phyloP scores from a whole-genome alignment of 2,888 invertebrate genomes.

The Tetragonisca angustula region DNA sequence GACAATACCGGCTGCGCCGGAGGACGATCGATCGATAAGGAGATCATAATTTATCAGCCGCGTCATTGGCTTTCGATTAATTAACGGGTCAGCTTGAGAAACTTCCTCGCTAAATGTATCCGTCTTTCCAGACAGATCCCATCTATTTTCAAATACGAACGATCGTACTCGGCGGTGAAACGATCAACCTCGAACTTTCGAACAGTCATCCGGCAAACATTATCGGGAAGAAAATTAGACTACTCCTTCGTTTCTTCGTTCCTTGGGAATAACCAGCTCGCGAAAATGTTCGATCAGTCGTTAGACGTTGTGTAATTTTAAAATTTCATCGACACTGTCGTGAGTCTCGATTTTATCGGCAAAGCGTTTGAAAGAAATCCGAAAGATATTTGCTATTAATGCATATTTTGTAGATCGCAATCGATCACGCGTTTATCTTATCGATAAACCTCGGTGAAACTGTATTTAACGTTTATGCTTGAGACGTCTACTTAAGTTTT shows the following conservation, averaged over 20 bases:
- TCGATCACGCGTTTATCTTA: neutral
- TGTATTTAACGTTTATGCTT: no score
- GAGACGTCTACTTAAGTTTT: no score
- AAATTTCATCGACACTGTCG: neutral
- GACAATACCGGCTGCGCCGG: neutral
- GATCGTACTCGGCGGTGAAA: neutral
- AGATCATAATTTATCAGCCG: slow-evolving; percentile 52
- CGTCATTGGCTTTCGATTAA: slow-evolving; percentile 54
- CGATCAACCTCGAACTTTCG: neutral
- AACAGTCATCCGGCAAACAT: neutral
- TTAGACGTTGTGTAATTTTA: neutral
- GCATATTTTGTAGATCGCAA: neutral
- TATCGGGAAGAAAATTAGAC: neutral
- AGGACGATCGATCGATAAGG: slow-evolving; percentile 25
- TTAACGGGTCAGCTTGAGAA: slow-evolving; percentile 29
- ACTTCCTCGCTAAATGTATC: slow-evolving; percentile 5
- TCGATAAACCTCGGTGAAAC: no score
- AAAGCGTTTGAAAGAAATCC: neutral
- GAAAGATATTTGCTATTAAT: neutral
- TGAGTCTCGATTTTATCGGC: neutral
- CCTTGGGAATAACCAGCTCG: neutral
- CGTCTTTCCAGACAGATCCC: slow-evolving; percentile 6
- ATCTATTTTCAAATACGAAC: neutral
- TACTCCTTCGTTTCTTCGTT: neutral
- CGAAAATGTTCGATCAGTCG: neutral